Conservation (phyloP, 2,797 vertebrate genomes). For the Clarias laeviceps region DNA sequence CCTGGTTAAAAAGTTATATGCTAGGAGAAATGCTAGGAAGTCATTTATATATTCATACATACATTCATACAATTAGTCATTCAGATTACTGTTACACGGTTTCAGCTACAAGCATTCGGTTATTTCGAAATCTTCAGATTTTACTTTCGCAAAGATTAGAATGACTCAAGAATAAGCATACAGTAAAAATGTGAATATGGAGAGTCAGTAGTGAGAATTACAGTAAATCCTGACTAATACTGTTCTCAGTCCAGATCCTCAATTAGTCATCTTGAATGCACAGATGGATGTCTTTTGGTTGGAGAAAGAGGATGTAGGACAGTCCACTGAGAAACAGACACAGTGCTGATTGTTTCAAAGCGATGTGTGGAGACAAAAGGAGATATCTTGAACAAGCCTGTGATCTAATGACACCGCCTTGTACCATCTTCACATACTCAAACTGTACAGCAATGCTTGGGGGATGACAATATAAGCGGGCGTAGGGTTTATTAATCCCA, state of each 20-base stretch:
- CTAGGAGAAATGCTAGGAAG: not conserved
- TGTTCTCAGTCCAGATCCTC: slow-evolving; percentile 17
- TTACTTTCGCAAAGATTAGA: not conserved
- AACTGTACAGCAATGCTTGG: slow-evolving; percentile 10
- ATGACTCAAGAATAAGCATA: not conserved
- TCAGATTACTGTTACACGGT: not conserved
- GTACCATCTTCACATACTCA: slow-evolving; percentile 54
- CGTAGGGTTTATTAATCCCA: not conserved
- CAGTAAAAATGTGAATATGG: not conserved
- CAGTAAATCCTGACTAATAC: slow-evolving; percentile 12
- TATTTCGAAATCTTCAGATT: not conserved
- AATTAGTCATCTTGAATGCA: slow-evolving; percentile 31
- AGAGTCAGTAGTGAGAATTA: not conserved
- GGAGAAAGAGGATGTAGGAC: slow-evolving; percentile 20
- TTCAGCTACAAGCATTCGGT: not conserved
- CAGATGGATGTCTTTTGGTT: slow-evolving; percentile 22
- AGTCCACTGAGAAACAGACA: slow-evolving; percentile 40
- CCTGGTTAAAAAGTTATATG: not conserved
- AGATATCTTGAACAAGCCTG: slow-evolving; percentile 56
- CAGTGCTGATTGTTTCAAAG: slow-evolving; percentile 64
- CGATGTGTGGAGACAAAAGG: slow-evolving; percentile 57
- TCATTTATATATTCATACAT: not conserved
- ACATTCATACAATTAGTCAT: too few species aligned
- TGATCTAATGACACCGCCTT: slow-evolving; percentile 46
- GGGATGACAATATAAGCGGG: not conserved